phyloP scores from a whole-genome alignment of 2,888 invertebrate genomes.

The Drosophila affinis region DNA sequence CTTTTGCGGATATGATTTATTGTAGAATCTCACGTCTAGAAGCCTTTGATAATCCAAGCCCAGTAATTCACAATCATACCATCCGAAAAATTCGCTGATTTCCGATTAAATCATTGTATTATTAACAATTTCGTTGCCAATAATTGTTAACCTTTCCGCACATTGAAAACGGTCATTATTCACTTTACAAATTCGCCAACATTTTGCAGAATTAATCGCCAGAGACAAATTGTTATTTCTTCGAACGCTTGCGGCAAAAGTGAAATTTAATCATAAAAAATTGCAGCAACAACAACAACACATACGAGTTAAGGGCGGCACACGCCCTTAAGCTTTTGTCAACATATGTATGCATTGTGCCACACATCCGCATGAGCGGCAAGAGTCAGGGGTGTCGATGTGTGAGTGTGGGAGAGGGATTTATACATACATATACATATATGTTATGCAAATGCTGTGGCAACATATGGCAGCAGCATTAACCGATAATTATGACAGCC shows the following conservation, averaged over 20 bases:
- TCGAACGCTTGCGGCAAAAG: constrained; percentile 17
- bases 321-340: constrained; percentile 41
- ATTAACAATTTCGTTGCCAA: neutral
- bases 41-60: neutral
- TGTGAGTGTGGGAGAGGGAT: neutral
- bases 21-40: neutral
- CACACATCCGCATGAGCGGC: neutral
- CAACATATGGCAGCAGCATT: constrained; percentile 73
- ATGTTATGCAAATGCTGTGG: constrained; percentile 66
- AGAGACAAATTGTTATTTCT: constrained; percentile 7
- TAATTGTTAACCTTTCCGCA: constrained; percentile 29
- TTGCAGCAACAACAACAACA: constrained; percentile 5
- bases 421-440: constrained; percentile 21
- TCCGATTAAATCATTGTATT: neutral
- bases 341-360: constrained; percentile 32
- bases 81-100: neutral
- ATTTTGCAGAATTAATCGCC: constrained; percentile 36
- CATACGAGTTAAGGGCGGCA: neutral
- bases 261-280: constrained; percentile 34
- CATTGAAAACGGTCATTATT: constrained; percentile 14
- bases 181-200: constrained; percentile 31
- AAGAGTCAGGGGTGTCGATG: neutral
- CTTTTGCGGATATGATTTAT: constrained; percentile 18
- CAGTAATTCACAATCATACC: neutral
- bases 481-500: constrained; percentile 75